These are phyloP conservation scores for Orthonevra nobilis DNA, from an alignment of 2,888 invertebrate genomes.

Conservation along the genomic window DNA sequence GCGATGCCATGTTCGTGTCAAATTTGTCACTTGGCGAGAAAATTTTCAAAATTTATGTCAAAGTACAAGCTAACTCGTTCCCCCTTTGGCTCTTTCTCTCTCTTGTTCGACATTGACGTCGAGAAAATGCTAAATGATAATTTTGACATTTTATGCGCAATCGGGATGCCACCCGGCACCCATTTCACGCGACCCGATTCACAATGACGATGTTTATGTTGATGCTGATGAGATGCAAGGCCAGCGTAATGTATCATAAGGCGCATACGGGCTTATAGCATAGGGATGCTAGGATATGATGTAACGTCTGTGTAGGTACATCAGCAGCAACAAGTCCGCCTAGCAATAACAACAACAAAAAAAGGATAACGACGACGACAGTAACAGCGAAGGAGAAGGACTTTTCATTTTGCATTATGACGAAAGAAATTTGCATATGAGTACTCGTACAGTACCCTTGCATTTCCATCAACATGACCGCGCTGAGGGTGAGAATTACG, in stretches of 20 bases:
- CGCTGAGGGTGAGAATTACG: no score
- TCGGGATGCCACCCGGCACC: slow-evolving; percentile 3
- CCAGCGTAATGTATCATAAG: background rate
- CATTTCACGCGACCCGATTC: slow-evolving; percentile 2
- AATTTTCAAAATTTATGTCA: slow-evolving; percentile 56
- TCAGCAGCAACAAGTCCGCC: no score
- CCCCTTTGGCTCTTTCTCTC: background rate
- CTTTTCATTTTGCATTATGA: no score
- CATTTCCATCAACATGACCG: no score
- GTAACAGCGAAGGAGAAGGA: no score
- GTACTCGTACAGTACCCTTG: no score
- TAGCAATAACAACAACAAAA: no score
- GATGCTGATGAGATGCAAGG: slow-evolving; percentile 34
- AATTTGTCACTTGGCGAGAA: slow-evolving; percentile 56
- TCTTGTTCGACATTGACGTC: slow-evolving; percentile 19
- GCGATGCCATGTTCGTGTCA: slow-evolving; percentile 59
- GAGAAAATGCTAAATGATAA: slow-evolving; percentile 52
- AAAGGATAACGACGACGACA: no score
- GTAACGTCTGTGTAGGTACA: no score
- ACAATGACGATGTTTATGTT: slow-evolving; percentile 1
- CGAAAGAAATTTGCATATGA: no score
- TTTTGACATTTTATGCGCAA: slow-evolving; percentile 45
- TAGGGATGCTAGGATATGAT: no score
- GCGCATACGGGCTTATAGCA: no score
- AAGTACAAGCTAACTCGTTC: background rate